Evolutionary conservation across 2,888 invertebrate genomes (phyloP), one percentile per base, ranked within the genome.

Genomic region (Temnothorax ravouxi): DNA sequence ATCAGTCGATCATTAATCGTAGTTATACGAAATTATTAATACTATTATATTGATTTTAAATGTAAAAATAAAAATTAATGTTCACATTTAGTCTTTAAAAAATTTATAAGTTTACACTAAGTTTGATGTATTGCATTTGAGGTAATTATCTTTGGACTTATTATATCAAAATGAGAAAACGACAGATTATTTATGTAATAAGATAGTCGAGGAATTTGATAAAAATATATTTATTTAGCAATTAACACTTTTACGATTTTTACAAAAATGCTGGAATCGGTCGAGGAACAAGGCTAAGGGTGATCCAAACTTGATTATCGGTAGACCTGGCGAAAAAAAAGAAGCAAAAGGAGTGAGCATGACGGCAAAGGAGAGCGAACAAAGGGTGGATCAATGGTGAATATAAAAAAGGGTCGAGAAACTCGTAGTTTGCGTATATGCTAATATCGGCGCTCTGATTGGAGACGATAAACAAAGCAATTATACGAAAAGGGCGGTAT

Each of bases 381-480:
- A 62, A 62, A 69, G 54, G 84, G 83, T 76, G 82, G 86, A 84
- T 61, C 67, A 71, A 66, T 56, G 56, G 25, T 62, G 67, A 69
- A 77, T 47, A 69, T 72, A 83, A 71, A 82, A 67, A 61, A 69
- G 84, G 81, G 81, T 75, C 71, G 80, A 87, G 86, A 84, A 84
- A 87, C 84, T 80, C 84, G 59, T 67, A 87, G 84, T 88, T 90
- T 89, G 91, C 88, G 91, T 91, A 91, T 94, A 94, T 94, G 94
- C 93, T 94, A 94, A 94, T 94, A 92, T 85, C 89, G 80, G 88
- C 84, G 89, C 89, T 89, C 86, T 91, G 93, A 94, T 94, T 93
- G 91, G 92, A 91, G 89, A 93, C 92, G 94, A 94, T 94, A 94
- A 94, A 94, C 94, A 93, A 94, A 94, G 93, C 94, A 94, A 94